Conservation (phyloP, 2,888 invertebrate species). For the Drosophila testacea region DNA sequence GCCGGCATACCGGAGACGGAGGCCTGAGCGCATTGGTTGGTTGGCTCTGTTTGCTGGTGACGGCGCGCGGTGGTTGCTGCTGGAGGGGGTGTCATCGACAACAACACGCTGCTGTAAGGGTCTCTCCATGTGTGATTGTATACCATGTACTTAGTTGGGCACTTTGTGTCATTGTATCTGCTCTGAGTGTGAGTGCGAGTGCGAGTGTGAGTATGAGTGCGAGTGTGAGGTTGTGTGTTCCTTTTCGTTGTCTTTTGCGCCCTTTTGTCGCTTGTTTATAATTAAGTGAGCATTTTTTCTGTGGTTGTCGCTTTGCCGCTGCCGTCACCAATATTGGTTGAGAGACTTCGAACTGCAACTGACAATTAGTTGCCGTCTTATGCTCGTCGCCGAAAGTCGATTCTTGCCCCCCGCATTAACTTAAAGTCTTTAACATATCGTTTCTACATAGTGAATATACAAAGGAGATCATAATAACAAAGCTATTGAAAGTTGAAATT, state of each 20-base stretch:
- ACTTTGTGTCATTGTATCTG: slow-evolving; percentile 63
- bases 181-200: slow-evolving; percentile 33
- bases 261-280: slow-evolving; percentile 78
- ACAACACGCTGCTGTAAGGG: slow-evolving; percentile 61
- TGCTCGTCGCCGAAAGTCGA: slow-evolving; percentile 84
- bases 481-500: background rate
- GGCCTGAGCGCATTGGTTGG: slow-evolving; percentile 72
- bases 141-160: slow-evolving; percentile 44
- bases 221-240: slow-evolving; percentile 44
- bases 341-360: slow-evolving; percentile 77
- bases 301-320: slow-evolving; percentile 78
- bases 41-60: slow-evolving; percentile 38
- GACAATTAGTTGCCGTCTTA: slow-evolving; percentile 84
- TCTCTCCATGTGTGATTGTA: slow-evolving; percentile 56
- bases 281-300: slow-evolving; percentile 80
- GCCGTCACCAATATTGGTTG: slow-evolving; percentile 71
- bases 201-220: slow-evolving; percentile 22
- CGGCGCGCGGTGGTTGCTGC: slow-evolving; percentile 37
- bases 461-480: background rate
- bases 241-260: slow-evolving; percentile 70
- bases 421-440: slow-evolving; percentile 28
- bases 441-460: slow-evolving; percentile 2
- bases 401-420: slow-evolving; percentile 65
- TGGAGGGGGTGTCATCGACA: slow-evolving; percentile 43
- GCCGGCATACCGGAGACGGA: slow-evolving; percentile 67